Evolutionary conservation across 2,888 invertebrate species (phyloP), one percentile per base, ranked within the genome.

Genomic region (Emmelina monodactyla): DNA sequence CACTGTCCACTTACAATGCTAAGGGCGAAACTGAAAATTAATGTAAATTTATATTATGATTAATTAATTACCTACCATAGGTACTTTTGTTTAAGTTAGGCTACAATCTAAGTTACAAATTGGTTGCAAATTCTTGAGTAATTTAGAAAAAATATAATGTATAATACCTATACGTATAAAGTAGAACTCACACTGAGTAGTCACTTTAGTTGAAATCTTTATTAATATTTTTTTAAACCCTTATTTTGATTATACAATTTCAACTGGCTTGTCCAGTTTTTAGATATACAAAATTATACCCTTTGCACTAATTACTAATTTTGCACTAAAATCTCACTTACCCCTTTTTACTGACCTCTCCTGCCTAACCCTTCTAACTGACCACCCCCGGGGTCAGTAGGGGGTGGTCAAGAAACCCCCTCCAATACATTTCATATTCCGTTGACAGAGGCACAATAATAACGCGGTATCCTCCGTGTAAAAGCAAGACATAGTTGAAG

Each of bases 341-440:
- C 56, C 37, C 34, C 56, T 58, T 53, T 50, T 32, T 12, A 32
- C 33, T 39, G 34, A n/a, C n/a, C 7, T 22, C 7, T 22, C 32
- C 7, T 12, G 10, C 45, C 37, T 9, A 22, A 22, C 46, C 38
- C 31, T 32, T 31, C 13, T 12, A 46, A 44, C 58, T 63, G 68
- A 60, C 70, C 70, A 53, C 58, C 65, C 37, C 59, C 61, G 62
- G 61, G 65, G 66, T 70, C 70, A 71, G 49, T 51, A 62, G 62
- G 62, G 49, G 60, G 44, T 51, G 66, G 63, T 69, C 68, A 70
- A 70, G 67, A 65, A 67, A 67, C 58, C 53, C 55, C 60, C 62
- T 62, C 71, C 78, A 78, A 79, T 78, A 79, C 76, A 79, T 78
- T 79, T 79, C 78, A 79, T 79, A 78, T 79, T 79, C 78, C 78